Conservation (phyloP, 2,888 invertebrate genomes). For the Dynastes maya region DNA sequence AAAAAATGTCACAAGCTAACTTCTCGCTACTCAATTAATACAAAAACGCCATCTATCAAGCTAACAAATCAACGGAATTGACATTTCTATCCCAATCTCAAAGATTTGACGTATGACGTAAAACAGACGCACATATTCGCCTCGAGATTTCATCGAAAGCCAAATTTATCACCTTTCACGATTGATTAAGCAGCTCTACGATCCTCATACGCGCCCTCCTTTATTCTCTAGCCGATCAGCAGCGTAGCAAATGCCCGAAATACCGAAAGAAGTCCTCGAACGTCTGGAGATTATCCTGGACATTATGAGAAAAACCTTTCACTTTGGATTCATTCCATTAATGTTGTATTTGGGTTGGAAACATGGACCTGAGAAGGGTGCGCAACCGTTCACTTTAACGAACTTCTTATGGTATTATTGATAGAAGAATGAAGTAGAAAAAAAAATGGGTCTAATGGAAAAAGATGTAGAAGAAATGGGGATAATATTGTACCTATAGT, state of each 20-base stretch:
- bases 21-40: no score
- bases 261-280: constrained; percentile 45
- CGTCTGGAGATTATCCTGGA: constrained; percentile 56
- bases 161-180: constrained; percentile 4
- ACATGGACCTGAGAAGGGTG: constrained; percentile 59
- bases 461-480: background rate
- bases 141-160: background rate
- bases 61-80: constrained; percentile 3
- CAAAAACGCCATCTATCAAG: background rate
- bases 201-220: no score
- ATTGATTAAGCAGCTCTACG: background rate
- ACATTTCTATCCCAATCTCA: background rate
- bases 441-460: background rate
- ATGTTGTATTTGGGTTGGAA: constrained; percentile 60
- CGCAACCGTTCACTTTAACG: constrained; percentile 58
- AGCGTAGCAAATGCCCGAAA: constrained; percentile 30
- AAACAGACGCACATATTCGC: no score
- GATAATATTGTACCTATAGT: background rate
- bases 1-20: no score
- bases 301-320: constrained; percentile 55
- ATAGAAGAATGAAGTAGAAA: background rate
- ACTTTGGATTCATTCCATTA: constrained; percentile 58
- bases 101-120: no score
- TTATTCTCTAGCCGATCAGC: background rate
- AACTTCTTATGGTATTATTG: constrained; percentile 60